phyloP scores from a whole-genome alignment of 2,797 vertebrate species.

The Brachyrhaphis roseni region DNA sequence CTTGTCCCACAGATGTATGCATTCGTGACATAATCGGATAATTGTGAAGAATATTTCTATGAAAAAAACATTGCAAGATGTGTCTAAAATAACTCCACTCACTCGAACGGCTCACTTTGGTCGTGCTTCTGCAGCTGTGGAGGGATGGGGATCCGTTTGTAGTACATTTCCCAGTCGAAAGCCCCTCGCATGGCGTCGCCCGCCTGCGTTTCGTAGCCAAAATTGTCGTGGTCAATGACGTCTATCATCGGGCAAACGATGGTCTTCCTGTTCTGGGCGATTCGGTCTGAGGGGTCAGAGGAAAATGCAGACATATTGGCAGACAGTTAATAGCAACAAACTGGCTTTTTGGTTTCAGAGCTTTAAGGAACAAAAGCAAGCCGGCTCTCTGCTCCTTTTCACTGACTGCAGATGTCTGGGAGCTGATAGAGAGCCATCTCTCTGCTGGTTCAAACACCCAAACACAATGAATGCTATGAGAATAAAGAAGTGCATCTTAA shows the following conservation, averaged over 20 bases:
- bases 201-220: constrained; percentile 93
- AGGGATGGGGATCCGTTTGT: constrained; percentile 96
- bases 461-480: background rate
- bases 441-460: background rate
- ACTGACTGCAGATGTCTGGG: constrained; percentile 3
- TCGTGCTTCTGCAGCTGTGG: constrained; percentile 87
- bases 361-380: background rate
- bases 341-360: constrained; percentile 3
- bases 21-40: constrained; percentile 4
- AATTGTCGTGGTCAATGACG: constrained; percentile 95
- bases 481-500: background rate
- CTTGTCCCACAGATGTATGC: background rate
- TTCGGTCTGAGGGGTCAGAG: constrained; percentile 84
- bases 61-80: background rate
- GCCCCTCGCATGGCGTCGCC: constrained; percentile 96
- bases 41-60: background rate
- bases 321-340: background rate
- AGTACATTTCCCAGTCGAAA: constrained; percentile 99
- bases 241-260: constrained; percentile 98
- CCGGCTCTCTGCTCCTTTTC: background rate
- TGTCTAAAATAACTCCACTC: constrained; percentile 68
- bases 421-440: background rate
- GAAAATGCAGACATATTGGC: constrained; percentile 47
- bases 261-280: constrained; percentile 91
- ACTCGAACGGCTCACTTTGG: constrained; percentile 94